phyloP scores from a whole-genome alignment of 2,113 vertebrate genomes.

The Oceanodroma tethys region DNA sequence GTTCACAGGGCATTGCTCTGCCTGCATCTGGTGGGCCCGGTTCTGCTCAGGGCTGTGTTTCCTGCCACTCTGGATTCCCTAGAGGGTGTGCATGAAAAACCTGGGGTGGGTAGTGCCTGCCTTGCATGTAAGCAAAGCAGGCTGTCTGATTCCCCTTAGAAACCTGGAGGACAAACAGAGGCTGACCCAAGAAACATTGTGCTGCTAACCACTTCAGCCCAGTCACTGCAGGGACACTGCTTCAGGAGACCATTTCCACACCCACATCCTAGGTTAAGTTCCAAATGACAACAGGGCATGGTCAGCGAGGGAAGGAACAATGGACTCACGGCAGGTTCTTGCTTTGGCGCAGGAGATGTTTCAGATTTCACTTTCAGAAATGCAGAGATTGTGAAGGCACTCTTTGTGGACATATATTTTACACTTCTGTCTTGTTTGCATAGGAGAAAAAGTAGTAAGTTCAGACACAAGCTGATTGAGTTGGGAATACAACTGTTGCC shows the following conservation, averaged over 20 bases:
- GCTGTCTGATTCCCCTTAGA: background rate
- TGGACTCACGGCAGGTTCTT: background rate
- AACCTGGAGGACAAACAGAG: background rate
- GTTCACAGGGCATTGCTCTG: background rate
- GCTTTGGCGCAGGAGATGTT: background rate
- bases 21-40: background rate
- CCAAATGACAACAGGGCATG: background rate
- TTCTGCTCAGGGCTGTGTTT: background rate
- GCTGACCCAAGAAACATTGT: background rate
- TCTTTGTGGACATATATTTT: background rate
- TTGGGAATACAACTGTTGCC: background rate
- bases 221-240: rapidly evolving
- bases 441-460: background rate
- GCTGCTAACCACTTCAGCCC: background rate
- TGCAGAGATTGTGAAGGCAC: background rate
- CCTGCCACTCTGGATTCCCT: background rate
- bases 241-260: background rate
- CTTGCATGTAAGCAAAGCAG: background rate
- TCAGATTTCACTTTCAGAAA: background rate
- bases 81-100: background rate
- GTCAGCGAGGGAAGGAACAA: background rate
- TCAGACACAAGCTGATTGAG: background rate
- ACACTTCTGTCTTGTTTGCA: background rate
- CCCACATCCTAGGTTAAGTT: background rate
- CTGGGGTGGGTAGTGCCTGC: background rate